These are phyloP conservation scores for Dryobota labecula DNA, from an alignment of 2,888 invertebrate species.

Conservation along the genomic window DNA sequence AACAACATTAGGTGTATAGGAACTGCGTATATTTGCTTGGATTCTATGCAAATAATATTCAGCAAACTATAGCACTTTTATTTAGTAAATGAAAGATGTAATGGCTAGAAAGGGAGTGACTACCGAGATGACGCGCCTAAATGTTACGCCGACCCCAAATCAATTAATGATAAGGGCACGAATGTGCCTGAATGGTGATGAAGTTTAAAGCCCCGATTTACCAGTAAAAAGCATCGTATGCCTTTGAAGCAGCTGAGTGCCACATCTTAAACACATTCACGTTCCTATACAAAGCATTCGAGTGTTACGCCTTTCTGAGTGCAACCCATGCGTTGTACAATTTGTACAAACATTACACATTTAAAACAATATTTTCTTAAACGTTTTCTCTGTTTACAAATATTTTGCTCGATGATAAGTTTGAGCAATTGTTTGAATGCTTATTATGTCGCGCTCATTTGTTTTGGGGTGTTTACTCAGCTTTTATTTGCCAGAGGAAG, in stretches of 20 bases:
- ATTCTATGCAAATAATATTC: neutral
- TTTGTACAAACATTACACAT: slow-evolving; percentile 40
- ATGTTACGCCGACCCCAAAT: too few relatives aligned
- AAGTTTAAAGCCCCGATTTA: neutral
- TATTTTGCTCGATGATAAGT: slow-evolving; percentile 35
- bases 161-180: too few relatives aligned
- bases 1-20: neutral
- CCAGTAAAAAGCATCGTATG: neutral
- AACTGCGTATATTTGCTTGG: neutral
- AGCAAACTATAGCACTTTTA: too few relatives aligned
- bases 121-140: too few relatives aligned
- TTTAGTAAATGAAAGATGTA: too few relatives aligned
- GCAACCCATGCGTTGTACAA: slow-evolving; percentile 23
- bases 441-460: slow-evolving; percentile 5
- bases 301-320: slow-evolving; percentile 3
- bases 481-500: neutral
- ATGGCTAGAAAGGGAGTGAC: too few relatives aligned
- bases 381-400: slow-evolving; percentile 35
- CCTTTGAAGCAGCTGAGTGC: neutral
- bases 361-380: slow-evolving; percentile 42
- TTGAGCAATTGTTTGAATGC: slow-evolving; percentile 34
- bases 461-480: slow-evolving; percentile 25
- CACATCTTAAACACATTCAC: neutral
- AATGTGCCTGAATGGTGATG: too few relatives aligned
- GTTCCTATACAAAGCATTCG: slow-evolving; percentile 5